phyloP scores from a whole-genome alignment of 2,888 invertebrate species.

The Acronicta alni region DNA sequence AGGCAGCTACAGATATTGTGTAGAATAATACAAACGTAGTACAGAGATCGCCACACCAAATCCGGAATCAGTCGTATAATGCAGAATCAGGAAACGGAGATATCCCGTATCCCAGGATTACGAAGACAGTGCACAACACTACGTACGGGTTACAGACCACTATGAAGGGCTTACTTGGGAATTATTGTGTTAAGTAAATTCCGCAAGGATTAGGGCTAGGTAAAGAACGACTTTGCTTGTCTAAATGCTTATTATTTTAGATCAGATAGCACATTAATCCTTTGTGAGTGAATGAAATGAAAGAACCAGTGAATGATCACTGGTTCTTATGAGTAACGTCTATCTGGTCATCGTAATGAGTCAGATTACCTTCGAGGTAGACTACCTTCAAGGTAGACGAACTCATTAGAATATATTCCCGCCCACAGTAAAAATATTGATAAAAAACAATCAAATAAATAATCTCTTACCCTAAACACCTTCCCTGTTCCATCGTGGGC shows the following conservation, averaged over 20 bases:
- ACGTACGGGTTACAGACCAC: conserved; percentile 43
- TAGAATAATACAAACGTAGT: conserved; percentile 11
- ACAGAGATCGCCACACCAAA: conserved; percentile 35
- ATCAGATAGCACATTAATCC: conserved; percentile 22
- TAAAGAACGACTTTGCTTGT: conserved; percentile 33
- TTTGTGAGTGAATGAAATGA: too few species aligned
- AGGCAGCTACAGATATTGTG: too few species aligned
- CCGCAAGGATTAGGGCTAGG: conserved; percentile 33
- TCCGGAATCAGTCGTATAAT: conserved; percentile 37
- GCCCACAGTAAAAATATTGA: too few species aligned
- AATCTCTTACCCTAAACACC: too few species aligned
- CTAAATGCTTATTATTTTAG: neutral
- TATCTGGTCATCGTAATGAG: too few species aligned
- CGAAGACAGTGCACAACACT: conserved; percentile 50
- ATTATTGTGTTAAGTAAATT: conserved; percentile 52
- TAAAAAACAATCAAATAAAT: too few species aligned
- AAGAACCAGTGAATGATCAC: too few species aligned
- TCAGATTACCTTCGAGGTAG: too few species aligned
- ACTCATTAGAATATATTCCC: too few species aligned
- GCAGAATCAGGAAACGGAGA: conserved; percentile 43
- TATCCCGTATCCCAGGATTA: conserved; percentile 48
- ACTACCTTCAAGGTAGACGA: too few species aligned
- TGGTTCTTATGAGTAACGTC: too few species aligned
- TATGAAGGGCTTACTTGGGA: conserved; percentile 44
- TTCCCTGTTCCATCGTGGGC: too few species aligned